Evolutionary conservation across 2,888 invertebrate genomes (phyloP), one percentile per base, ranked within the genome.

Genomic region (Cephalotes varians): DNA sequence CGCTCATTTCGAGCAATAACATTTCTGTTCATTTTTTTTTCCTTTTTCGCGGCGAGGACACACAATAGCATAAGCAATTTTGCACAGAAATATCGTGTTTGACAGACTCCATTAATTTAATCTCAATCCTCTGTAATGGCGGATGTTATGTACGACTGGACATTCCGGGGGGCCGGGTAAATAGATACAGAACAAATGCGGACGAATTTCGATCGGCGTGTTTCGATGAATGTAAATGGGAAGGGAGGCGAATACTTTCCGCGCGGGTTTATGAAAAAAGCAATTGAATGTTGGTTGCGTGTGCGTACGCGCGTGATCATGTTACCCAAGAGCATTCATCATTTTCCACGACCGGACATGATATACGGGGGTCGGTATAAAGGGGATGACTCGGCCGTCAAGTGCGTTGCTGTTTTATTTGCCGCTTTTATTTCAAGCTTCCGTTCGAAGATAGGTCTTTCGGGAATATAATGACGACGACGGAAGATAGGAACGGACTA

Each of bases 331-430:
- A 56, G 71, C 69, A 69, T 77, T 77, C 69, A 77, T 77, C 77
- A 77, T 77, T 77, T 69, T 56, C 40, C 69, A 51, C 69, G 56
- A 69, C 44, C 71, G 56, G 34, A 58, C 71, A 10, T 71, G 71
- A 71, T 77, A 69, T 77, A 77, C 56, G 31, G 44, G 21, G 60
- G 25, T 34, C 56, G 71, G 69, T 71, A 77, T 77, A 79, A 79
- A 79, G 34, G 77, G 44, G 56, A 58, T 37, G 71, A 79, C 77
- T 77, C 56, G 69, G 44, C 71, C 47, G 56, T 77, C 77, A 79
- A 79, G 77, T 34, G 44, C 56, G 71, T n/a, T 25, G 77, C 56
- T 69, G 44, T 79, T 79, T 79, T 79, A 79, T 79, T 58, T 34
- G 34, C 31, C 56, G 56, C 56, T 79, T 79, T 79, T 79, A 79